These are phyloP conservation scores for Acropora tenuis DNA, from an alignment of 64 coral and sea anemone species.

Conservation along the genomic window DNA sequence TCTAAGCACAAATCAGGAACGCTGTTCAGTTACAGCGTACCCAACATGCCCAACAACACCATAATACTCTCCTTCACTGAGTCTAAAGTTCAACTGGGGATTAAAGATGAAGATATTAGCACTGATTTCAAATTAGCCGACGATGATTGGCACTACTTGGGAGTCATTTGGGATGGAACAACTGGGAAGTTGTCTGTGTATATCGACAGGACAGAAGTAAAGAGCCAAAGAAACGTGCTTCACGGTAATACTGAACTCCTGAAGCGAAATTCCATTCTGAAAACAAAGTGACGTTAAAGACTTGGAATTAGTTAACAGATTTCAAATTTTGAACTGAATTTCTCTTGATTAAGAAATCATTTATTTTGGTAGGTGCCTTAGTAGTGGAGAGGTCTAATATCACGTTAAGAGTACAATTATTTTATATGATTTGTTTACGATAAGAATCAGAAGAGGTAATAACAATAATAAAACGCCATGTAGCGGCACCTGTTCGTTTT, in stretches of 20 bases:
- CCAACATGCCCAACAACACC: conserved; percentile 6
- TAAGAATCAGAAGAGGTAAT: too few species aligned
- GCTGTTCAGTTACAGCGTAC: conserved; percentile 57
- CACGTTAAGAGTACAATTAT: too few species aligned
- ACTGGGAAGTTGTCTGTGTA: conserved; percentile 23
- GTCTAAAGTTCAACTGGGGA: conserved; percentile 21
- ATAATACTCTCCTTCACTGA: conserved; percentile 59
- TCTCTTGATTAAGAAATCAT: not conserved
- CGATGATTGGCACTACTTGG: conserved; percentile 62
- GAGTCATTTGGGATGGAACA: conserved; percentile 44
- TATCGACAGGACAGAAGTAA: conserved; percentile 32
- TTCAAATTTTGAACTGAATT: not conserved
- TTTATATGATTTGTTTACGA: too few species aligned
- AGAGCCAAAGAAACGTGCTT: not conserved
- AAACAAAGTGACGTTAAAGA: not conserved
- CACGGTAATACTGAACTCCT: not conserved
- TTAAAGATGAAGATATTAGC: conserved; percentile 45
- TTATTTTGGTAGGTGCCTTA: too few species aligned
- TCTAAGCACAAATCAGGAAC: conserved; percentile 44
- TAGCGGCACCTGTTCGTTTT: too few species aligned
- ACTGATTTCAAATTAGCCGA: conserved; percentile 46
- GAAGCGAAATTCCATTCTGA: not conserved
- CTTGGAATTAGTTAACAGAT: conserved; percentile 8
- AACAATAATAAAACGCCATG: too few species aligned
- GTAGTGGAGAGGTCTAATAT: too few species aligned